phyloP scores from a whole-genome alignment of 2,113 vertebrate species.

The Prionailurus viverrinus region DNA sequence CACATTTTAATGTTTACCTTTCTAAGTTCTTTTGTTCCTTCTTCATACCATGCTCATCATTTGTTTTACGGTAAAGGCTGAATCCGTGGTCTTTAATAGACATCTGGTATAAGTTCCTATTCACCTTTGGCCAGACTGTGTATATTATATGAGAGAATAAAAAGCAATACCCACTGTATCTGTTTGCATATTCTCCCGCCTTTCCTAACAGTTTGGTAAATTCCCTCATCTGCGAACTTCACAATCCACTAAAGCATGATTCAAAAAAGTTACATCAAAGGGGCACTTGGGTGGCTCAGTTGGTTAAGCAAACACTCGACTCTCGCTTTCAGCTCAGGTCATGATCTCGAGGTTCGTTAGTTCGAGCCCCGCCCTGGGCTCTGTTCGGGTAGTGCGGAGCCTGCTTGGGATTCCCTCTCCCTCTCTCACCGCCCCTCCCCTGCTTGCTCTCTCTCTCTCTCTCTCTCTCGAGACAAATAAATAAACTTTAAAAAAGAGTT shows the following conservation, averaged over 20 bases:
- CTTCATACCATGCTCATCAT: not conserved
- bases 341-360: accelerated
- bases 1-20: conserved; percentile 35
- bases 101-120: conserved; percentile 9
- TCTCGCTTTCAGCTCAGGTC: too few relatives aligned
- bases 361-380: too few relatives aligned
- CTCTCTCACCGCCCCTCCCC: too few relatives aligned
- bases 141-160: not conserved
- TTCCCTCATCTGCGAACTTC: conserved; percentile 20
- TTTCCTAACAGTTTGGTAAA: conserved; percentile 28
- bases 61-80: conserved; percentile 20
- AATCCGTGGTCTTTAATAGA: not conserved
- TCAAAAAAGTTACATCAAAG: not conserved
- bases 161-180: not conserved
- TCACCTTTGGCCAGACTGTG: not conserved
- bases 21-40: conserved; percentile 41
- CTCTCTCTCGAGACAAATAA: too few relatives aligned
- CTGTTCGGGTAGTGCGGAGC: too few relatives aligned
- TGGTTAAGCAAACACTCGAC: too few relatives aligned
- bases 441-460: too few relatives aligned
- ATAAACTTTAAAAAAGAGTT: not conserved
- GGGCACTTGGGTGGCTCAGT: too few relatives aligned
- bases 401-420: too few relatives aligned
- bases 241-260: not conserved
- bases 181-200: not conserved